Percentiles rank a stretch among this genome's conserved stretches.
Conservation (phyloP, 2,797 vertebrate genomes). For the Centropyge bicolor region DNA sequence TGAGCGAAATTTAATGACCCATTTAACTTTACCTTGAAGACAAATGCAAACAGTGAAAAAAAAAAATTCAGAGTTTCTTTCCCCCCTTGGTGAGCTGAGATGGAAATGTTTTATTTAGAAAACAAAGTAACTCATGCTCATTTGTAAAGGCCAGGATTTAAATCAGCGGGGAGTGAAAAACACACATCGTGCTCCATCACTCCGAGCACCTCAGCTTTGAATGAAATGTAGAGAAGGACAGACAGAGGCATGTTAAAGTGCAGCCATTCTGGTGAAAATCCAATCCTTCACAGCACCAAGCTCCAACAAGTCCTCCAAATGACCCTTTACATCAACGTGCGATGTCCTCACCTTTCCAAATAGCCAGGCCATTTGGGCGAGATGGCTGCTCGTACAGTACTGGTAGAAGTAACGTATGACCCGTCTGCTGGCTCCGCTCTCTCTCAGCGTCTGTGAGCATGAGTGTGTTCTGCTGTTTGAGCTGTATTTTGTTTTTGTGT, state of each 20-base stretch:
- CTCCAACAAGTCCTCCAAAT: slow-evolving; percentile 87
- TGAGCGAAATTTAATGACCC: slow-evolving; percentile 74
- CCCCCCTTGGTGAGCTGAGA: slow-evolving; percentile 14
- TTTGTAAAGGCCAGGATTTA: slow-evolving; percentile 55
- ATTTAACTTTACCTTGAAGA: slow-evolving; percentile 77
- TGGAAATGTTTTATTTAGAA: slow-evolving; percentile 64
- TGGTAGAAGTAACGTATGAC: slow-evolving; percentile 85
- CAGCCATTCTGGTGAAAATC: slow-evolving; percentile 90
- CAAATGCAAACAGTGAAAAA: slow-evolving; percentile 62
- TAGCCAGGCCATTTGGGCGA: slow-evolving; percentile 82
- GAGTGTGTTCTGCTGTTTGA: background rate
- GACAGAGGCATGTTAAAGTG: slow-evolving; percentile 80
- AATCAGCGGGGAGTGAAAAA: slow-evolving; percentile 53
- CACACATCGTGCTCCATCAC: slow-evolving; percentile 39
- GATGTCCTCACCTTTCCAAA: slow-evolving; percentile 85
- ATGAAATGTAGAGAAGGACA: slow-evolving; percentile 57
- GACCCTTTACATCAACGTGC: slow-evolving; percentile 88
- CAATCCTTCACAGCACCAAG: slow-evolving; percentile 90
- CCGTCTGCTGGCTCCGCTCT: slow-evolving; percentile 79
- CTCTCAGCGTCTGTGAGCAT: slow-evolving; percentile 32
- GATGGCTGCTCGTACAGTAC: slow-evolving; percentile 83
- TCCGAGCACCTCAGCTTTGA: slow-evolving; percentile 75
- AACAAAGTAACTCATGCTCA: slow-evolving; percentile 48
- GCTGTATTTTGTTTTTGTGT: background rate
- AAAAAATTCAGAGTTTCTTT: slow-evolving; percentile 44